Base-by-base conservation (phyloP, 2,888 invertebrate species). In the Lamellibrachia satsuma region DNA sequence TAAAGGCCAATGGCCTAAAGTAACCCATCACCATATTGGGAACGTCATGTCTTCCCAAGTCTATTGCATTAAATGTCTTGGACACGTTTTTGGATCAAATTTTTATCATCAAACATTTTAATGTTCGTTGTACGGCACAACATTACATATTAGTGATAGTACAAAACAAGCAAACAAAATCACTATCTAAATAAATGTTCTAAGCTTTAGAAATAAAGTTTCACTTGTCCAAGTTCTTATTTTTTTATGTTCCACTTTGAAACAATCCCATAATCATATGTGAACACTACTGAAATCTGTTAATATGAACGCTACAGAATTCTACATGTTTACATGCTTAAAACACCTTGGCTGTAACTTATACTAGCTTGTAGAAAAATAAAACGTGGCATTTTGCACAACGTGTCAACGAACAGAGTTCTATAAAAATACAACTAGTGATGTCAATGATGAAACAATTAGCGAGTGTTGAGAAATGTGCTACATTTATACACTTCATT, bases 381-480 rank as follows among this genome's bases (percentile, higher is more conserved):
- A 75, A 75, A 75, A 75, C n/a, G 75, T 75, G 75, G 75, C 75
- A 75, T 75, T 75, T 75, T 22, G n/a, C n/a, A 75, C n/a, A 75
- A n/a, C n/a, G 75, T 75, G 75, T 75, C 75, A 75, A 75, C 7
- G 75, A 75, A 75, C n/a, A 75, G 8, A 60, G 60, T 60, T 60
- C 9, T 60, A 22, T 60, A 60, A 60, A 60, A 60, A 60, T 60
- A 60, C 60, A 60, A 60, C 60, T 22, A 60, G 15, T 3, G 55
- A 55, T 15, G 22, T 75, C 22, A 39, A 39, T 39, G 39, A 22
- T 22, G n/a, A 75, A 75, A 75, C 22, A 22, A 75, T 55, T 9
- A 39, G 39, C 39, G 39, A 39, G 39, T 39, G 39, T 39, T 39
- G 39, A 39, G 39, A 39, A 55, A 55, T 22, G 22, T 75, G 75